Evolutionary conservation across 1,140 invertebrate genomes (phyloP), one percentile per base, ranked within the genome.

Genomic region (Cyphomyrmex costatus): DNA sequence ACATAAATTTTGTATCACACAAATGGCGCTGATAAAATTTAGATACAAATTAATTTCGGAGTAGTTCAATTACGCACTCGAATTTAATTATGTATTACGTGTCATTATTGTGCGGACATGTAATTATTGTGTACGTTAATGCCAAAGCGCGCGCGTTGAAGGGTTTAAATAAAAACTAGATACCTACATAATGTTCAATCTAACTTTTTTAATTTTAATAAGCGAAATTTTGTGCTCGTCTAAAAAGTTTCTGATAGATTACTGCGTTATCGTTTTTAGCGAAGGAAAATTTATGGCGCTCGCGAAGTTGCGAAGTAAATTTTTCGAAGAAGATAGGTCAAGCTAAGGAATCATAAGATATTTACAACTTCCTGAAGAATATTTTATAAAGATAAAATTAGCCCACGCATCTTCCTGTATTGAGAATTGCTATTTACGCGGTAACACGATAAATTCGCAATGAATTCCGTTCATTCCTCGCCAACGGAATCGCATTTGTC

Each of bases 201-300:
- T 73, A 73, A 83, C 53, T 83, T 73, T 83, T 60, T 74, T 74
- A 83, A 73, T 83, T 83, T 83, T 83, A 83, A 83, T 83, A 36
- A 80, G 66, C 78, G 63, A 82, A 82, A 83, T 83, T 74, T 83
- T 60, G 68, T 49, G 79, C 53, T 74, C 36, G 53, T 73, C 68
- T 58, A 60, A 83, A 82, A 74, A 83, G 79, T 83, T 83, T 36
- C 68, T 73, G 53, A 83, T 82, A 83, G 79, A 74, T 83, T 83
- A 60, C 79, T 83, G 68, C 30, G 53, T 73, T 61, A 60, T 73
- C 79, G 68, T 83, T 83, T 83, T 83, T 61, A 74, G 68, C 53
- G 19, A 83, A 83, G 68, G 53, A 74, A 83, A 83, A 83, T 74
- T 83, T 83, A 83, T 60, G 27, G 27, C 36, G 79, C 56, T 73